Evolutionary conservation across 53 echinoderm and acorn worm genomes (phyloP).

Genomic region (Zoroaster sp.): DNA sequence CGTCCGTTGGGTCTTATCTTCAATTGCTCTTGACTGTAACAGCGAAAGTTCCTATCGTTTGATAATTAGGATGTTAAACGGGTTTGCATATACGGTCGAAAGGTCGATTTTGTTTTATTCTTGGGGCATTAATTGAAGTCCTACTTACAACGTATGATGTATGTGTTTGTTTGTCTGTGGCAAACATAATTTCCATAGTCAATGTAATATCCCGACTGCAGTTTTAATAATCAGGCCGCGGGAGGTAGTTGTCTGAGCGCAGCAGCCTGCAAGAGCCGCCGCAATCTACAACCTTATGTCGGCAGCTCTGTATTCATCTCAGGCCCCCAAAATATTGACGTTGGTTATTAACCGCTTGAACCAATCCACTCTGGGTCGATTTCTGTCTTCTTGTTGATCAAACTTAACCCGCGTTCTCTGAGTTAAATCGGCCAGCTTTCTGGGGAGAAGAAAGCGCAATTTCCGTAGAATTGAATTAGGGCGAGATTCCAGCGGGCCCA

Average conservation of each 20-base stretch:
- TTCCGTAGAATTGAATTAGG: slow-evolving; percentile 55
- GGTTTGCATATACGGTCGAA: background rate
- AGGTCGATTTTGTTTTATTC: background rate
- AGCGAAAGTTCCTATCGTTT: slow-evolving; percentile 3
- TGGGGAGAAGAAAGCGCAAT: slow-evolving; percentile 17
- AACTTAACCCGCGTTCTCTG: slow-evolving; percentile 14
- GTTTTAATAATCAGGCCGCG: slow-evolving; percentile 28
- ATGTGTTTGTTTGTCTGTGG: slow-evolving; percentile 15
- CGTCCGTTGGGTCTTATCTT: slow-evolving; percentile 9
- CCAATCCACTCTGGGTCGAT: slow-evolving; percentile 43
- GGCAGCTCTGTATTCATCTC: background rate
- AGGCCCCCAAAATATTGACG: slow-evolving; percentile 36
- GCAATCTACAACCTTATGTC: background rate
- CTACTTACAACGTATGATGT: background rate
- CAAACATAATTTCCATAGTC: slow-evolving; percentile 46
- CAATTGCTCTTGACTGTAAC: slow-evolving; percentile 1
- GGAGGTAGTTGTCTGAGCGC: background rate
- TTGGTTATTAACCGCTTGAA: slow-evolving; percentile 34
- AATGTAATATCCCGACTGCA: background rate
- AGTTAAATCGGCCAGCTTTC: slow-evolving; percentile 41
- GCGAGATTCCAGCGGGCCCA: slow-evolving; percentile 7
- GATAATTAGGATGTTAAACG: slow-evolving; percentile 16
- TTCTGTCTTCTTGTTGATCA: slow-evolving; percentile 34
- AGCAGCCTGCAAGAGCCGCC: background rate
- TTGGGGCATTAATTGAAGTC: background rate